Conservation (phyloP, 1,140 invertebrate genomes). For the Triops longicaudatus region DNA sequence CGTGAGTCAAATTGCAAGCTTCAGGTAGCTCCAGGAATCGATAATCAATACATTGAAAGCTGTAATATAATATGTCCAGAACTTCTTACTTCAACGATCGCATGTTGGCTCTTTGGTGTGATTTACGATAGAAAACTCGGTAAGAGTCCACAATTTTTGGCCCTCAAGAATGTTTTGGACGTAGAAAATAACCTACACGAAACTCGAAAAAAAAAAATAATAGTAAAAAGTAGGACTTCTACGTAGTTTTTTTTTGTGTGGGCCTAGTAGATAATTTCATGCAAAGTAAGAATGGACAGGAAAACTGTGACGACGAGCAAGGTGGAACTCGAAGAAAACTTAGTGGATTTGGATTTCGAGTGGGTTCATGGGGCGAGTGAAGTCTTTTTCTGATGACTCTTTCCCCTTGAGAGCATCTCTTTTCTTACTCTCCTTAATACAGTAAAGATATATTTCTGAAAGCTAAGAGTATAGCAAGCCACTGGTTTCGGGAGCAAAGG, state of each 20-base stretch:
- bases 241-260: neutral
- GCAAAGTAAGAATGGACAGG: neutral
- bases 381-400: neutral
- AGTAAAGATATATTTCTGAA: constrained; percentile 9
- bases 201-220: neutral
- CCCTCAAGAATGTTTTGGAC: neutral
- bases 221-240: neutral
- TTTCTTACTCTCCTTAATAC: neutral
- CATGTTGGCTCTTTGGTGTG: neutral
- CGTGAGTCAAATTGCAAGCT: no score
- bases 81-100: neutral
- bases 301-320: neutral
- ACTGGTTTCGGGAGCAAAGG: neutral
- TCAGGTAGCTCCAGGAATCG: no score
- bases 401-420: constrained; percentile 1
- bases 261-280: neutral
- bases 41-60: no score
- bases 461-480: neutral
- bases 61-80: neutral
- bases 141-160: neutral
- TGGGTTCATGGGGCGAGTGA: neutral
- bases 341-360: neutral
- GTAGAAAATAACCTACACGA: no score
- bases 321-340: neutral
- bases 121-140: neutral